Evolutionary conservation across 2,113 vertebrate species (phyloP).

Genomic region (Thamnophis sirtalis): DNA sequence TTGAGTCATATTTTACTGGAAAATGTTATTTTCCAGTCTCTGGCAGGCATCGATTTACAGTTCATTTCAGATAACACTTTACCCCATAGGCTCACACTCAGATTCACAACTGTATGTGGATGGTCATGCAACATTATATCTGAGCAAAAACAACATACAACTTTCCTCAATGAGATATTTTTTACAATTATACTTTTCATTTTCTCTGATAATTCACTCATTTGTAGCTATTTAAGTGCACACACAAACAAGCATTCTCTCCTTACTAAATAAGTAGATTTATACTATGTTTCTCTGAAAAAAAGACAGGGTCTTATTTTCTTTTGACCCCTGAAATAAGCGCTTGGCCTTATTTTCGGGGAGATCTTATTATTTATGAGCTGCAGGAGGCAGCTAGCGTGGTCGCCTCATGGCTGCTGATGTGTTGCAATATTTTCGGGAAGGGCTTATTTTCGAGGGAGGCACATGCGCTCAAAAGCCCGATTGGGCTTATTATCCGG

Average conservation of each 20-base stretch:
- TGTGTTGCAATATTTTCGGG: too few relatives aligned
- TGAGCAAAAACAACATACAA: background rate
- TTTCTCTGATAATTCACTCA: too few relatives aligned
- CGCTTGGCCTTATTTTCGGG: too few relatives aligned
- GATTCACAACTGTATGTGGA: background rate
- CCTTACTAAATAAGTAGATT: background rate
- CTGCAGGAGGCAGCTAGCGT: too few relatives aligned
- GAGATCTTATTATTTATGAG: too few relatives aligned
- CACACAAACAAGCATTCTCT: background rate
- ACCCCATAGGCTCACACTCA: background rate
- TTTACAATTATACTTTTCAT: background rate
- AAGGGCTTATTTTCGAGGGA: too few relatives aligned
- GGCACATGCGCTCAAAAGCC: too few relatives aligned
- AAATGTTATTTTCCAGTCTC: background rate
- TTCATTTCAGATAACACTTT: background rate
- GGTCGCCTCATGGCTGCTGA: too few relatives aligned
- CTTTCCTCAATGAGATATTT: background rate
- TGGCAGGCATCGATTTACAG: background rate
- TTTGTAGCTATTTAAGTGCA: background rate
- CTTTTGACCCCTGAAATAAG: too few relatives aligned
- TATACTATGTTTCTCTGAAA: too few relatives aligned
- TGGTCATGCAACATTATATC: background rate
- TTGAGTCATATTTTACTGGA: conserved; percentile 11
- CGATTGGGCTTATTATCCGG: too few relatives aligned
- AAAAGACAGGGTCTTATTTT: too few relatives aligned